Evolutionary conservation across 2,797 vertebrate genomes (phyloP).

Genomic region (Hoplostethus mediterraneus): DNA sequence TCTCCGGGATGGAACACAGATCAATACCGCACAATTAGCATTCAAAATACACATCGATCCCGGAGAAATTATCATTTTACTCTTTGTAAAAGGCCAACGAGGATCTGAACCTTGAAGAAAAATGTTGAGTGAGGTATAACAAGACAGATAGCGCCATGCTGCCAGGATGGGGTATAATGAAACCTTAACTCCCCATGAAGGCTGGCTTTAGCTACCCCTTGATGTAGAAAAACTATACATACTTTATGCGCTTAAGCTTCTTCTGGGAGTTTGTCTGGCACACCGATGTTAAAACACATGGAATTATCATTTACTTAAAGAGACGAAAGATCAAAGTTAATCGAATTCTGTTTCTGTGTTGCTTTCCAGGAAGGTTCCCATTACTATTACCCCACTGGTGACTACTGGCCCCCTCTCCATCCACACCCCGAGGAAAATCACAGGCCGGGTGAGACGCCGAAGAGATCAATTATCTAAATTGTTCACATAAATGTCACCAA

Average conservation of each 20-base stretch:
- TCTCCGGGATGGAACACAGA: slow-evolving; percentile 66
- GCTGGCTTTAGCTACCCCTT: slow-evolving; percentile 26
- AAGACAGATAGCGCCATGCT: slow-evolving; percentile 49
- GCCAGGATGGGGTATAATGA: slow-evolving; percentile 43
- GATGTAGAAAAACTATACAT: slow-evolving; percentile 26
- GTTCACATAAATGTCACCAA: background rate
- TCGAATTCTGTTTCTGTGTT: slow-evolving; percentile 45
- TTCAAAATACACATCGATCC: slow-evolving; percentile 77
- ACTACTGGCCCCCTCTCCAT: slow-evolving; percentile 69
- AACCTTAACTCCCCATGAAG: slow-evolving; percentile 39
- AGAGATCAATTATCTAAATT: slow-evolving; percentile 15
- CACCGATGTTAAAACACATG: slow-evolving; percentile 30
- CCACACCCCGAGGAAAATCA: slow-evolving; percentile 71
- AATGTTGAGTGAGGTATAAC: slow-evolving; percentile 60
- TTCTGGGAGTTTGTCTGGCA: background rate
- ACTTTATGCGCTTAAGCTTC: background rate
- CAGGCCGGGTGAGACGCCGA: slow-evolving; percentile 65
- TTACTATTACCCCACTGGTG: slow-evolving; percentile 77
- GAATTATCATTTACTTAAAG: slow-evolving; percentile 34
- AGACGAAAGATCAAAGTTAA: slow-evolving; percentile 7
- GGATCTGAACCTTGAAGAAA: slow-evolving; percentile 70
- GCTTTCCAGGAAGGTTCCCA: slow-evolving; percentile 71
- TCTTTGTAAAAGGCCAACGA: slow-evolving; percentile 70
- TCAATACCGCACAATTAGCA: slow-evolving; percentile 80
- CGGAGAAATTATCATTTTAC: slow-evolving; percentile 73